phyloP scores from a whole-genome alignment of 1,140 invertebrate genomes.

The Gryllus bimaculatus region DNA sequence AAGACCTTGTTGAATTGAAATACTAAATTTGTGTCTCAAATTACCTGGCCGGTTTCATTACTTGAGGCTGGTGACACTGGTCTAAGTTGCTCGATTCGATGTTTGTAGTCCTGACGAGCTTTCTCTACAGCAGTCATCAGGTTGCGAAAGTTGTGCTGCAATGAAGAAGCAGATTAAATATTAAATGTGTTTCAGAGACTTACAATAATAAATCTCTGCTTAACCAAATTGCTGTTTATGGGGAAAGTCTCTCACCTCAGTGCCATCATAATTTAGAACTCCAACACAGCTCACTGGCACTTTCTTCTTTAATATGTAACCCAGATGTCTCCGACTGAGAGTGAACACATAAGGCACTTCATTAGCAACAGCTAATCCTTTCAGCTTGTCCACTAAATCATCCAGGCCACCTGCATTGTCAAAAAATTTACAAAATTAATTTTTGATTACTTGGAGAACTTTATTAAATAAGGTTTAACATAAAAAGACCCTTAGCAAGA shows the following conservation, averaged over 20 bases:
- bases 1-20: too few species aligned
- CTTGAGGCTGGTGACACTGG: too few species aligned
- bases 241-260: constrained; percentile 35
- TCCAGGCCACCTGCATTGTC: constrained; percentile 10
- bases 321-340: constrained; percentile 40
- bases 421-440: background rate
- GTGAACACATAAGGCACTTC: constrained; percentile 44
- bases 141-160: background rate
- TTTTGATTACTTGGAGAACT: background rate
- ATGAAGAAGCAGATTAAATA: too few species aligned
- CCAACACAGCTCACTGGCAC: constrained; percentile 45
- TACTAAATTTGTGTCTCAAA: too few species aligned
- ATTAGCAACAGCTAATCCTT: constrained; percentile 26
- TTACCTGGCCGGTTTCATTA: too few species aligned
- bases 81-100: background rate
- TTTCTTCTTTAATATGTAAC: constrained; percentile 41
- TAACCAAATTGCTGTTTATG: too few species aligned
- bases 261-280: constrained; percentile 45
- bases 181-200: too few species aligned
- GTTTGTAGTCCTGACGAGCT: background rate
- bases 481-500: background rate
- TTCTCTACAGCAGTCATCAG: background rate
- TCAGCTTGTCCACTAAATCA: constrained; percentile 8
- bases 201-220: too few species aligned
- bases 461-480: background rate